Evolutionary conservation across 1,140 invertebrate genomes (phyloP).

Genomic region (Archivesica marissinica): DNA sequence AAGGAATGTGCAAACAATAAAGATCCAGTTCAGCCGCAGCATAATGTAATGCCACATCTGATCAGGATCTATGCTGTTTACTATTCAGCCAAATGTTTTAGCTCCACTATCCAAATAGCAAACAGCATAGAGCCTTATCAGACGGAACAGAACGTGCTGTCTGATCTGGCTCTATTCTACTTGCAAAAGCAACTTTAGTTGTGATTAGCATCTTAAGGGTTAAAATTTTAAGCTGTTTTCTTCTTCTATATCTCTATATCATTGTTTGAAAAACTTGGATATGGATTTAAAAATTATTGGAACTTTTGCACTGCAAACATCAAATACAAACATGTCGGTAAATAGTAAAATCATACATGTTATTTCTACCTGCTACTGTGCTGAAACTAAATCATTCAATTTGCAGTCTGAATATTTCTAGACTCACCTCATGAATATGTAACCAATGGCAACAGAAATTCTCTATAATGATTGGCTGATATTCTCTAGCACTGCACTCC

Average conservation of each 20-base stretch:
- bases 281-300: conserved; percentile 29
- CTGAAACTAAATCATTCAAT: neutral
- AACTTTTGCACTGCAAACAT: neutral
- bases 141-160: too few relatives aligned
- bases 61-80: too few relatives aligned
- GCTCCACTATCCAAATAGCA: too few relatives aligned
- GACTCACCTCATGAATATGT: conserved; percentile 24
- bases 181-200: too few relatives aligned
- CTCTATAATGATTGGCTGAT: conserved; percentile 36
- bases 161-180: too few relatives aligned
- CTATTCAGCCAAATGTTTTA: too few relatives aligned
- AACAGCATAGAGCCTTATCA: too few relatives aligned
- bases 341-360: neutral
- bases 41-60: too few relatives aligned
- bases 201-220: neutral
- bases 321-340: neutral
- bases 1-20: too few relatives aligned
- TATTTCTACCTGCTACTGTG: conserved; percentile 37
- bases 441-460: conserved; percentile 19
- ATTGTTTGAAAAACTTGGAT: neutral
- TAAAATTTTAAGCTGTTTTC: neutral
- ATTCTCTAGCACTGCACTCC: conserved; percentile 33
- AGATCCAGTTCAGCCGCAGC: too few relatives aligned
- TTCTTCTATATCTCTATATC: neutral
- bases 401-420: conserved; percentile 45